These are phyloP conservation scores for Cryptotis parvus DNA, from an alignment of 2,113 vertebrate species.

Conservation along the genomic window DNA sequence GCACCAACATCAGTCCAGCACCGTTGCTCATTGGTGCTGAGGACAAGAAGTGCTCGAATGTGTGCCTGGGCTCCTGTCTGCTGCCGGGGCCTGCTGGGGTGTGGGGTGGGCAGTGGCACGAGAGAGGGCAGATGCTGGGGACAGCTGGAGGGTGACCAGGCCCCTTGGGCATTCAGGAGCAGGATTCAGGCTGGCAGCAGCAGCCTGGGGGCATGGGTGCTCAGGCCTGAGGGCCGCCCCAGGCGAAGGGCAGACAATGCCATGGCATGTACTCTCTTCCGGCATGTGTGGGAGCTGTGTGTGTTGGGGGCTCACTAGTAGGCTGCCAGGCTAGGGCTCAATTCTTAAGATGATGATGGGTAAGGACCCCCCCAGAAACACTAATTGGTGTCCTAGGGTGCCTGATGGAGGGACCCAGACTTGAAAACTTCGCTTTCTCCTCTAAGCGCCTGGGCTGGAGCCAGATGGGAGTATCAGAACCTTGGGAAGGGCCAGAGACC, in stretches of 20 bases:
- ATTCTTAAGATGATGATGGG: not conserved
- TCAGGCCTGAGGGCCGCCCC: no score
- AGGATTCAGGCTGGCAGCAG: no score
- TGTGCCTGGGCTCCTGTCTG: not conserved
- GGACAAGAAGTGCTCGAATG: not conserved
- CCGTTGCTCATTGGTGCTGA: fast-evolving
- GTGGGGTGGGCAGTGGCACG: not conserved
- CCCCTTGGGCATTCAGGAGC: not conserved
- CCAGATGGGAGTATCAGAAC: not conserved
- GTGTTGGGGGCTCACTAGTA: no score
- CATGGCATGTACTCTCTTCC: no score
- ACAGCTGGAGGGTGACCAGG: not conserved
- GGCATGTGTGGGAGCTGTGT: no score
- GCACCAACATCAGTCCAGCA: not conserved
- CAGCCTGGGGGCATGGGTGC: no score
- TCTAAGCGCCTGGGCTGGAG: not conserved
- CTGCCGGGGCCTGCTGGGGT: not conserved
- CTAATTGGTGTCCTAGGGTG: not conserved
- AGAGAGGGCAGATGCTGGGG: not conserved
- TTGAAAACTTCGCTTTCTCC: not conserved
- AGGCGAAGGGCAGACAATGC: no score
- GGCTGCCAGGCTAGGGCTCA: not conserved
- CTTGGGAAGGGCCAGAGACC: not conserved
- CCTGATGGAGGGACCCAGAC: not conserved
- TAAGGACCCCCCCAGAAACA: not conserved